A percentile compares a stretch with the other conserved stretches of the same genome.
These are phyloP conservation scores for Oxyura jamaicensis DNA, from an alignment of 2,113 vertebrate species.

Conservation along the genomic window DNA sequence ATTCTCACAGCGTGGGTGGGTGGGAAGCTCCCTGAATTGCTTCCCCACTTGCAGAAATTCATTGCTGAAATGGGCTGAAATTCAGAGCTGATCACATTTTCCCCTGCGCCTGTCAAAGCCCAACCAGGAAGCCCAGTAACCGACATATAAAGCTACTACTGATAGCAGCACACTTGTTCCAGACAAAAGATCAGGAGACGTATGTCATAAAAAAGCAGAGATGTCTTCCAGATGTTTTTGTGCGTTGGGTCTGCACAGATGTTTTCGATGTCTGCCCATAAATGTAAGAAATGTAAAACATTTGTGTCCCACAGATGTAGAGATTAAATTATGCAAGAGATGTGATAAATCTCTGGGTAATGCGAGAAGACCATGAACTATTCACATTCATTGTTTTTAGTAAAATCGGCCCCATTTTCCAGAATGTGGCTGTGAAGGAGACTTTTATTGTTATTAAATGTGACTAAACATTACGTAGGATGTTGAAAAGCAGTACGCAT, in stretches of 20 bases:
- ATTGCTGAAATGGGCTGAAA: slow-evolving; percentile 53
- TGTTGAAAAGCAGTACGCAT: slow-evolving; percentile 16
- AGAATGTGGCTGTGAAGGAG: slow-evolving; percentile 29
- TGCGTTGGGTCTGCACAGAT: slow-evolving; percentile 80
- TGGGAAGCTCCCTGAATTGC: slow-evolving; percentile 66
- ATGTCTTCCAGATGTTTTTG: slow-evolving; percentile 81
- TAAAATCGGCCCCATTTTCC: slow-evolving; percentile 55
- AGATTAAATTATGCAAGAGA: slow-evolving; percentile 81
- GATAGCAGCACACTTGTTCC: slow-evolving; percentile 82
- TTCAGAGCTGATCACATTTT: slow-evolving; percentile 65
- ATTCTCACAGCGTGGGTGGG: slow-evolving; percentile 62
- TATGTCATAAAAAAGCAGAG: slow-evolving; percentile 80
- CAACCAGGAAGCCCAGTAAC: slow-evolving; percentile 58
- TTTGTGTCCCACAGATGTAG: slow-evolving; percentile 82
- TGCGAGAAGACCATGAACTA: slow-evolving; percentile 78
- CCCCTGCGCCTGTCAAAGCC: slow-evolving; percentile 55
- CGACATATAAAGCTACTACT: slow-evolving; percentile 77
- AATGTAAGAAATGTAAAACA: slow-evolving; percentile 84
- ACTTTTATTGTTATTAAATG: slow-evolving; percentile 66
- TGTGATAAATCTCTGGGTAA: slow-evolving; percentile 82
- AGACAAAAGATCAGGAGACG: slow-evolving; percentile 80
- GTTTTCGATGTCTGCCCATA: slow-evolving; percentile 82
- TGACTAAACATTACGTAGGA: slow-evolving; percentile 56
- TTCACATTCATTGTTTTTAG: slow-evolving; percentile 72
- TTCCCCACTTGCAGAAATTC: slow-evolving; percentile 40